Conservation (phyloP, 2,888 invertebrate genomes). For the Drosophila putrida region DNA sequence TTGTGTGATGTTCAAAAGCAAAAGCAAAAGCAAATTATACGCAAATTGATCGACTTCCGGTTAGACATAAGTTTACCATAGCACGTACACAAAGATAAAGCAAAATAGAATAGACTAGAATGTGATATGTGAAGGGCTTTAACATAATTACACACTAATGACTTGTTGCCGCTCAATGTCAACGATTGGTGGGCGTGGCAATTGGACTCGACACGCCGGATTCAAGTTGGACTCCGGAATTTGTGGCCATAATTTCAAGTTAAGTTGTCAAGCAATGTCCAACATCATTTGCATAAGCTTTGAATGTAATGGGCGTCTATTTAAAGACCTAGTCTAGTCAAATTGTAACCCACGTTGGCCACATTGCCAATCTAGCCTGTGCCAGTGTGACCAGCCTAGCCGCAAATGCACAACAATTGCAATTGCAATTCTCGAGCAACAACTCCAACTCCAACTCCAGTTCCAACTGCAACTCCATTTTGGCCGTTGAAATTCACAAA, state of each 20-base stretch:
- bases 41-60: slow-evolving; percentile 69
- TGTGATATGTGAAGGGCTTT: slow-evolving; percentile 43
- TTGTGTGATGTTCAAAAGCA: slow-evolving; percentile 55
- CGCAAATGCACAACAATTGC: slow-evolving; percentile 55
- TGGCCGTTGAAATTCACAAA: slow-evolving; percentile 63
- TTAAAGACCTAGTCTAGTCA: slow-evolving; percentile 20
- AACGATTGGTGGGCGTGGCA: slow-evolving; percentile 16
- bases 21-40: slow-evolving; percentile 72
- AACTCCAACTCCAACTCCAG: slow-evolving; percentile 2
- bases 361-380: neutral
- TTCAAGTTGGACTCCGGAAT: slow-evolving; percentile 38
- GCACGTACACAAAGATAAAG: slow-evolving; percentile 23
- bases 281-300: slow-evolving; percentile 45
- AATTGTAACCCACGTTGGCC: neutral
- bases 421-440: slow-evolving; percentile 14
- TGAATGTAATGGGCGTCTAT: slow-evolving; percentile 15
- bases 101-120: neutral
- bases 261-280: slow-evolving; percentile 54
- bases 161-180: slow-evolving; percentile 67
- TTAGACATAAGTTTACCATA: slow-evolving; percentile 26
- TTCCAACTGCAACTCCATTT: slow-evolving; percentile 18
- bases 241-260: slow-evolving; percentile 56
- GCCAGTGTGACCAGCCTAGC: slow-evolving; percentile 28
- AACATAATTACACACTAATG: slow-evolving; percentile 77
- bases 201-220: slow-evolving; percentile 7